Base-by-base conservation (phyloP, 2,797 vertebrate genomes). In the Nyctalus aviator region DNA sequence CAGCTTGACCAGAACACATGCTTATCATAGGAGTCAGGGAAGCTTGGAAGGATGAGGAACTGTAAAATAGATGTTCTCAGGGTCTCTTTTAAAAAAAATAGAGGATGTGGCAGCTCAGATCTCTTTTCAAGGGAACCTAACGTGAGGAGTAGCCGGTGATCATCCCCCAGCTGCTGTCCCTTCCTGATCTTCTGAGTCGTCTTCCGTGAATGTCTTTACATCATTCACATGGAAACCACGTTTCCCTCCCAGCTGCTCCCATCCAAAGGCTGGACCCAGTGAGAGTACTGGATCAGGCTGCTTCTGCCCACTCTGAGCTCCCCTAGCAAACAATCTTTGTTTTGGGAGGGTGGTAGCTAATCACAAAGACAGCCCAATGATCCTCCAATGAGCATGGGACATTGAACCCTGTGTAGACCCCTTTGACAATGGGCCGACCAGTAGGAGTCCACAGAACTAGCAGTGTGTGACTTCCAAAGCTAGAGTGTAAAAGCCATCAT, bases 201-300 rank as follows among this genome's bases (percentile, higher is more conserved):
- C 66, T 66, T 23, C 69, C 35, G 15, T 9, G 14, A 48, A 4
- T 32, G 21, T 20, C 30, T 46, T 20, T 32, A 12, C 0, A 32
- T 30, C 12, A 21, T n/a, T 68, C 12, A 18, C 11, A 4, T 0
- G 4, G 12, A 30, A n/a, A 12, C 20, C 50, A 41, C 0, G 0
- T 79, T 41, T 53, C 12, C 35, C 11, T 30, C n/a, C 32, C 75
- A 53, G 18, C 21, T 55, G 6, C 30, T 55, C 44, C 8, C n/a
- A 50, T 8, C 32, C 20, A n/a, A 3, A 0, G 12, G 32, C 9
- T 32, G n/a, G 11, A 10, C 30, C 27, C 23, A 27, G 46, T 53
- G n/a, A 18, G 53, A 4, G 27, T 27, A 4, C 50, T n/a, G n/a
- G 44, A 21, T 35, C 30, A 5, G 27, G 53, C 84, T 32, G 4